phyloP scores from a whole-genome alignment of 2,888 invertebrate species.

The Hypolimnas misippus region DNA sequence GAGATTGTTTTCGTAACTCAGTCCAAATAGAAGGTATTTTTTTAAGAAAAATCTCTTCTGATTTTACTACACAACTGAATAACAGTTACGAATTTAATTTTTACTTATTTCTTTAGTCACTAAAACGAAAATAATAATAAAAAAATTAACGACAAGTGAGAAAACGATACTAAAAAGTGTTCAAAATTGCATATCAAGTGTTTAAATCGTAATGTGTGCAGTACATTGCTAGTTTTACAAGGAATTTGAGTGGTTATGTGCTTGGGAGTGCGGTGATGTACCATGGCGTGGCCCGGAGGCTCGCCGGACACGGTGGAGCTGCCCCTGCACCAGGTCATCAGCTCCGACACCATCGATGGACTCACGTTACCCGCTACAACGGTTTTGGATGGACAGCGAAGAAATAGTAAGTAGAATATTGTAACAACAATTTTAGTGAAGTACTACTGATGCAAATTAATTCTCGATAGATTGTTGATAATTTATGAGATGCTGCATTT shows the following conservation, averaged over 20 bases:
- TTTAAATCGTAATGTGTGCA: conserved; percentile 21
- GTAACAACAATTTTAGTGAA: background rate
- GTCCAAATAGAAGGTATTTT: too few species aligned
- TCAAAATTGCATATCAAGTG: conserved; percentile 10
- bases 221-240: conserved; percentile 21
- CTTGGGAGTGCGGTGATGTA: conserved; percentile 51
- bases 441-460: too few species aligned
- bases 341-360: conserved; percentile 49
- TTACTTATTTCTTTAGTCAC: background rate
- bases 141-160: background rate
- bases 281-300: conserved; percentile 77
- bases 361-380: conserved; percentile 53
- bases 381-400: conserved; percentile 52
- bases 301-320: conserved; percentile 69
- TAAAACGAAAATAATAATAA: background rate
- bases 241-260: conserved; percentile 38
- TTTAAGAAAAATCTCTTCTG: too few species aligned
- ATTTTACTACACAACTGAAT: too few species aligned
- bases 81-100: too few species aligned
- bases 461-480: too few species aligned
- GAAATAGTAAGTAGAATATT: conserved; percentile 53
- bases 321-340: conserved; percentile 55
- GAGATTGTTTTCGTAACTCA: too few species aligned
- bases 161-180: conserved; percentile 16
- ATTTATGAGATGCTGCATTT: too few species aligned